Evolutionary conservation across 2,888 invertebrate species (phyloP), one percentile per base, ranked within the genome.

Genomic region (Ophraella communa): DNA sequence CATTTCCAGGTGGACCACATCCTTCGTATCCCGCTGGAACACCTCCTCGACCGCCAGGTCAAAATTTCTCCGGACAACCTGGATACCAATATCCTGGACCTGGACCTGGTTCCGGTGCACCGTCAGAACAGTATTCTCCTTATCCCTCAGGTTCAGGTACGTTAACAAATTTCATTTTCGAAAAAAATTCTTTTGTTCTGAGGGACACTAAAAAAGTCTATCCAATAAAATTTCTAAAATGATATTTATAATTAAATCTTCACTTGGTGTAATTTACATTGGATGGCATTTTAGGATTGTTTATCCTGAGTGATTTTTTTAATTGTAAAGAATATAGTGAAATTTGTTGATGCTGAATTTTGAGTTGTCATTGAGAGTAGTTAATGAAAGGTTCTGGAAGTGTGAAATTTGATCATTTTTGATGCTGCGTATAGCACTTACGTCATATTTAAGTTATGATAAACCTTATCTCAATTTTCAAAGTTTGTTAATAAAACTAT

Each of bases 61-160:
- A 78, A 68, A 77, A 76, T 83, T 85, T 85, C 75, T 87, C 87
- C 78, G 87, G 84, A 54, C 82, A 81, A 72, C 75, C 85, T 71
- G 86, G 86, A 78, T 90, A 89, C 76, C 88, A 87, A 82, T 90
- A 89, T 78, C 84, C 80, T 62, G 79, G 78, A 35, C 78, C 79
- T 61, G 78, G 79, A 45, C 72, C 74, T 30, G 73, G 74, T 47
- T 67, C 69, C 20, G 68, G 68, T 58, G 71, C 78, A 53, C 81
- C 82, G 65, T 84, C 87, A 60, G 84, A 84, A 74, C 86, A 85
- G 78, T 89, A 88, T 82, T 86, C 87, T 67, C 84, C 86, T 73
- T 85, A 83, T 70, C 81, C 86, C 61, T 79, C 82, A 65, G 82
- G 80, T 70, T 80, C 83, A 69, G 72, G 71, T 71, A 64, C 60